phyloP scores from a whole-genome alignment of 1,140 invertebrate species.

The Homalodisca vitripennis region DNA sequence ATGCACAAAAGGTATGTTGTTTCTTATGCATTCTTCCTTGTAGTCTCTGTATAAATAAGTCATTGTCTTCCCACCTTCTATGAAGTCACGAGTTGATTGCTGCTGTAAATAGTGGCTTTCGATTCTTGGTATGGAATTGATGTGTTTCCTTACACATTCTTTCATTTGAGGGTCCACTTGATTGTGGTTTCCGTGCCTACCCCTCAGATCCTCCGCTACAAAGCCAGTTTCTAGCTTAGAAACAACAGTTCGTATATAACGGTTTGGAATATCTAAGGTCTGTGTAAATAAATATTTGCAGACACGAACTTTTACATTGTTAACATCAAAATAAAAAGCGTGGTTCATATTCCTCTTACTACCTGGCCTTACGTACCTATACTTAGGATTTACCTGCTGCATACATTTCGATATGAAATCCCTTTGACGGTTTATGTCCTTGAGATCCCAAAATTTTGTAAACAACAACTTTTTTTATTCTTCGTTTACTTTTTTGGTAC shows the following conservation, averaged over 20 bases:
- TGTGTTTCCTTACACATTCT: conserved; percentile 33
- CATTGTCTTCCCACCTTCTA: conserved; percentile 34
- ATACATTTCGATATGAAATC: conserved; percentile 19
- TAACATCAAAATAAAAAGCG: conserved; percentile 25
- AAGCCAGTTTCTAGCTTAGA: conserved; percentile 26
- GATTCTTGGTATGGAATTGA: conserved; percentile 35
- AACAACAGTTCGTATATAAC: conserved; percentile 29
- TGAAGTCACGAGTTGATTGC: conserved; percentile 29
- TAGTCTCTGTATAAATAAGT: conserved; percentile 34
- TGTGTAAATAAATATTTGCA: conserved; percentile 36
- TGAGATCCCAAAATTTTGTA: conserved; percentile 23
- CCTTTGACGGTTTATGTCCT: conserved; percentile 11
- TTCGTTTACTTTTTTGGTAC: conserved; percentile 13
- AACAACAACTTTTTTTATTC: conserved; percentile 5
- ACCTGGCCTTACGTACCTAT: conserved; percentile 5
- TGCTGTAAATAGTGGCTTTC: conserved; percentile 35
- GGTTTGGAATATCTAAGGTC: conserved; percentile 35
- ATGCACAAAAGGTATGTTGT: conserved; percentile 30
- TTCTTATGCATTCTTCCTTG: conserved; percentile 28
- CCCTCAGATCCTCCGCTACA: conserved; percentile 26
- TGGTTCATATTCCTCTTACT: conserved; percentile 12
- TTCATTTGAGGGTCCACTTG: conserved; percentile 20
- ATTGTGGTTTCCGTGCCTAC: conserved; percentile 34
- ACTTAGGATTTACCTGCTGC: background rate
- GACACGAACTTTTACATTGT: conserved; percentile 26